phyloP scores from a whole-genome alignment of 2,797 vertebrate genomes.

The Pantherophis vulpinus region DNA sequence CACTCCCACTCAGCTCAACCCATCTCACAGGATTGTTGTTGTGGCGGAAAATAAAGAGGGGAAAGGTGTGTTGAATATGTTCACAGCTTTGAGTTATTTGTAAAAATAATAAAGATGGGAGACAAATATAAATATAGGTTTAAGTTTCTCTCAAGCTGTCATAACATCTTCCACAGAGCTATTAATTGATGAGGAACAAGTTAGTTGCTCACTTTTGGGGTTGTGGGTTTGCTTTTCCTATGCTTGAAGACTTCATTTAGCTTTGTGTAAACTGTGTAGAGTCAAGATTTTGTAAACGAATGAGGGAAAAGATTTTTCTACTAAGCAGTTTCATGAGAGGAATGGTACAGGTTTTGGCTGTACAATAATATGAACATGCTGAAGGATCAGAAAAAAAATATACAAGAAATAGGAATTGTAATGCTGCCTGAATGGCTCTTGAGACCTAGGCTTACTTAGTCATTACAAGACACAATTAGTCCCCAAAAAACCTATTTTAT shows the following conservation, averaged over 20 bases:
- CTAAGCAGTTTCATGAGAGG: not conserved
- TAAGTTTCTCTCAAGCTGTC: not conserved
- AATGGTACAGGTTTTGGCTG: not conserved
- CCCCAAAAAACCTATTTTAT: too few species aligned
- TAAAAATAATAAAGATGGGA: not conserved
- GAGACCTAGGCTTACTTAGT: too few species aligned
- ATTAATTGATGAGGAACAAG: not conserved
- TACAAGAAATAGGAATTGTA: not conserved
- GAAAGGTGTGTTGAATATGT: not conserved
- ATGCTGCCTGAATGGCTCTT: not conserved
- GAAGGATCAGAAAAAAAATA: not conserved
- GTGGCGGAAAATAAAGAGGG: not conserved
- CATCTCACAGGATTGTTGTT: not conserved
- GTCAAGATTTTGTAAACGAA: not conserved
- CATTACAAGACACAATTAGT: too few species aligned
- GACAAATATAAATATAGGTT: not conserved
- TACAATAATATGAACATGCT: not conserved
- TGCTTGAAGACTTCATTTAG: not conserved
- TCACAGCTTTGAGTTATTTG: not conserved
- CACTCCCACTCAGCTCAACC: not conserved
- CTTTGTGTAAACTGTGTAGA: not conserved
- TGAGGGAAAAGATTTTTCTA: not conserved
- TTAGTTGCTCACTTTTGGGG: not conserved
- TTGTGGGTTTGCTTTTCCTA: not conserved
- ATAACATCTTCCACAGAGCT: not conserved